Conservation (phyloP, 2,113 vertebrate genomes). For the Cyrtonyx montezumae region DNA sequence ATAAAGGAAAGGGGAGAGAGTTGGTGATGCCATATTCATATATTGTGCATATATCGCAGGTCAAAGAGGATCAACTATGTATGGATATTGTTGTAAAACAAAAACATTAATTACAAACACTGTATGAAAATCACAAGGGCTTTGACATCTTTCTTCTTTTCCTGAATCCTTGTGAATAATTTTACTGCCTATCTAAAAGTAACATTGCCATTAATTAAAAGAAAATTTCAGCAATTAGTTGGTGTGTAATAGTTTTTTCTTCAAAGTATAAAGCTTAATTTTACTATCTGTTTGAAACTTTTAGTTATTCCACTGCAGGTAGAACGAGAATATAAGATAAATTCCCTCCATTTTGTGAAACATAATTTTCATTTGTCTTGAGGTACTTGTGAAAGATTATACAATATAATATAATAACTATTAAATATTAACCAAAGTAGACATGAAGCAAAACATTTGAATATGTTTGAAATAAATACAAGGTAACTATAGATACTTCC, state of each 20-base stretch:
- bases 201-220: background rate
- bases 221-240: background rate
- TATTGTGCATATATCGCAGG: background rate
- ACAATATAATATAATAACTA: background rate
- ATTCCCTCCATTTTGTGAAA: background rate
- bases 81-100: background rate
- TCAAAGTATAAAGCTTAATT: background rate
- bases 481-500: background rate
- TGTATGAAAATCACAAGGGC: background rate
- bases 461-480: background rate
- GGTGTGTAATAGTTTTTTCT: background rate
- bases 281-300: background rate
- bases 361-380: background rate
- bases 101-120: background rate
- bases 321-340: background rate
- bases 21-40: fast-evolving
- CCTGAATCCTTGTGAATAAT: background rate
- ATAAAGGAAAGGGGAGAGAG: background rate
- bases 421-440: background rate
- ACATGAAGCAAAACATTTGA: background rate
- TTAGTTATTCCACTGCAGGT: background rate
- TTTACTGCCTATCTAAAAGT: background rate
- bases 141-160: background rate
- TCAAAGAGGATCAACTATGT: background rate
- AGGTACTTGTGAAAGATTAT: background rate